Percentiles rank a stretch among this genome's conserved stretches.
Evolutionary conservation across 2,113 vertebrate genomes (phyloP).

Genomic region (Sminthopsis crassicaudata): DNA sequence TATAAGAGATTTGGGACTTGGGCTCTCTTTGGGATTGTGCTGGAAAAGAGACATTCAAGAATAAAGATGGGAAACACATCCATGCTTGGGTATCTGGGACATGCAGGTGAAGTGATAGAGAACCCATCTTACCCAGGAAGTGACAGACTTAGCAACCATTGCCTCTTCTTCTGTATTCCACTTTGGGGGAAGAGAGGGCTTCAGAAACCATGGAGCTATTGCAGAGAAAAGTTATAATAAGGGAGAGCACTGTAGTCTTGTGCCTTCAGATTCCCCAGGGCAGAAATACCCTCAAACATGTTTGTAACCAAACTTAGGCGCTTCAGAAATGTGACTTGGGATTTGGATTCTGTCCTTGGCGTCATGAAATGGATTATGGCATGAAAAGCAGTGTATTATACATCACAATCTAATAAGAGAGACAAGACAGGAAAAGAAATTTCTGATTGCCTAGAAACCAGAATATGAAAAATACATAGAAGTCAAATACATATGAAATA

Average conservation of each 20-base stretch:
- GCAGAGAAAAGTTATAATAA: neutral
- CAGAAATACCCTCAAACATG: neutral
- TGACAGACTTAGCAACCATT: neutral
- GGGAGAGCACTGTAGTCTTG: neutral
- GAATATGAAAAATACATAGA: neutral
- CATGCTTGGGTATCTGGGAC: neutral
- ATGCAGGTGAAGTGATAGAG: neutral
- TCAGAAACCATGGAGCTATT: neutral
- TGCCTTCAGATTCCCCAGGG: neutral
- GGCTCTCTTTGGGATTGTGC: no score
- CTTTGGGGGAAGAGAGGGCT: neutral
- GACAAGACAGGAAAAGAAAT: neutral
- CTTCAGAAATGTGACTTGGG: neutral
- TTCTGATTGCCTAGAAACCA: neutral
- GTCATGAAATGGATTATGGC: neutral
- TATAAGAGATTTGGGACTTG: neutral
- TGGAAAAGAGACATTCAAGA: neutral
- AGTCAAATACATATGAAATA: neutral
- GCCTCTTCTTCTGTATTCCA: neutral
- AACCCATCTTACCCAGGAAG: neutral
- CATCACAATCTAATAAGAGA: neutral
- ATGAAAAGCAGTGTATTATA: neutral
- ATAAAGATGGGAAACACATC: neutral
- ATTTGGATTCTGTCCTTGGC: neutral
- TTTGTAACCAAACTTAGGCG: neutral